These are phyloP conservation scores for Beaufortia kweichowensis DNA, from an alignment of 2,113 vertebrate genomes.

Conservation along the genomic window DNA sequence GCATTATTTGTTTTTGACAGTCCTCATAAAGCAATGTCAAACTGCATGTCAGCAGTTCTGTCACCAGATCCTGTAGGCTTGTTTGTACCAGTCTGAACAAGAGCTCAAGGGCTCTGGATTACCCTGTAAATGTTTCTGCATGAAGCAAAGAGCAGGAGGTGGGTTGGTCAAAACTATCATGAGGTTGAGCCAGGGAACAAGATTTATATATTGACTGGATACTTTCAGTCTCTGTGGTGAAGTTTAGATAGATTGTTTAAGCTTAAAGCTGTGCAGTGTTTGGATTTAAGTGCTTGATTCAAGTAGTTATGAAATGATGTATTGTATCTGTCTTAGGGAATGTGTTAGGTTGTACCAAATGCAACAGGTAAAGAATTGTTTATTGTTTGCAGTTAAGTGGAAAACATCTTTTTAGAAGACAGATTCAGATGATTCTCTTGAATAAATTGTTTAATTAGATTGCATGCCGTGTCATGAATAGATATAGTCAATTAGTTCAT, in stretches of 20 bases:
- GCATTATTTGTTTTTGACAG: not conserved
- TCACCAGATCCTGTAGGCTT: constrained; percentile 56
- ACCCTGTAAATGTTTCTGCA: constrained; percentile 54
- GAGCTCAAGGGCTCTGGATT: constrained; percentile 55
- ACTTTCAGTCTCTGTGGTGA: not conserved
- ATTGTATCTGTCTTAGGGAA: not conserved
- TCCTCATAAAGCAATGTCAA: not conserved
- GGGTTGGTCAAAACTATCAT: constrained; percentile 49
- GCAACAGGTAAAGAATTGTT: not conserved
- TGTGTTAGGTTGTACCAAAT: not conserved
- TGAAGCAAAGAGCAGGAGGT: constrained; percentile 37
- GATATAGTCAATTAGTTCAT: no score
- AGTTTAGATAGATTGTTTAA: not conserved
- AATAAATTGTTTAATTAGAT: no score
- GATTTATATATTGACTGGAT: constrained; percentile 45
- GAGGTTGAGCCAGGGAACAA: constrained; percentile 43
- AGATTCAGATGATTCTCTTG: no score
- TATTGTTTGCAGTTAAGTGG: not conserved
- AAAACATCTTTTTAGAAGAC: not conserved
- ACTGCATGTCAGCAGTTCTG: constrained; percentile 60
- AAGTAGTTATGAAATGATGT: not conserved
- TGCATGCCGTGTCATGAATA: no score
- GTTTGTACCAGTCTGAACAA: constrained; percentile 65
- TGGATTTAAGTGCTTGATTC: not conserved
- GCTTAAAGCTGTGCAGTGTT: not conserved